Evolutionary conservation across 2,797 vertebrate species (phyloP), one percentile per base, ranked within the genome.

Genomic region (Cyprinella venusta): DNA sequence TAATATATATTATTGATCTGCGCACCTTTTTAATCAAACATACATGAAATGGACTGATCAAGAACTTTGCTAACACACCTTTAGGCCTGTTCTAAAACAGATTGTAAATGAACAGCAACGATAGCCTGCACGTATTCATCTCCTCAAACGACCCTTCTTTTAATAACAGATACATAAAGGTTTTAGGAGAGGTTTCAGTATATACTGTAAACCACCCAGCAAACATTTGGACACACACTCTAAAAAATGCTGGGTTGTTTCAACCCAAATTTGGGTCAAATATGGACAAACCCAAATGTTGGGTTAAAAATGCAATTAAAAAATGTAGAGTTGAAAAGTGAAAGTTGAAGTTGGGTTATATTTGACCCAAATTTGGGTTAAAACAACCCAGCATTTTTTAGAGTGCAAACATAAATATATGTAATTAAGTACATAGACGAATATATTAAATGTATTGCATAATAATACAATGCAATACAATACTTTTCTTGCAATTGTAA

Each of bases 11-110:
- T 87, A 89, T 88, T 87, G 88, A 89, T 87, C 87, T 61, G 59
- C 61, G 16, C 79, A 81, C 26, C 85, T 87, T 91, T 79, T 89
- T 94, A 94, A 94, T 94, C 93, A 93, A 93, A 93, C 93, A 91
- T 85, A 81, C 76, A 79, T 83, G 77, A 82, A 84, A 82, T 69
- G 72, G 76, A 78, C 61, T 21, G 70, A 81, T 83, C 56, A 26
- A 83, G 71, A 82, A 79, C 56, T 79, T 87, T 78, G 36, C 52
- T 65, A 69, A 68, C 38, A n/a, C 82, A 63, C 71, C 85, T 86
- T 61, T 21, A 21, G 83, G 83, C 71, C 61, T 74, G 56, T 71
- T 68, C 42, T 83, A 45, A 74, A 77, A 59, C 3, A 38, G 38
- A 5, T 12, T 33, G 70, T 83, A 80, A 74, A 81, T 78, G 52